Percentiles rank a stretch among this genome's conserved stretches.
Evolutionary conservation across 2,113 vertebrate species (phyloP).

Genomic region (Micromys minutus): DNA sequence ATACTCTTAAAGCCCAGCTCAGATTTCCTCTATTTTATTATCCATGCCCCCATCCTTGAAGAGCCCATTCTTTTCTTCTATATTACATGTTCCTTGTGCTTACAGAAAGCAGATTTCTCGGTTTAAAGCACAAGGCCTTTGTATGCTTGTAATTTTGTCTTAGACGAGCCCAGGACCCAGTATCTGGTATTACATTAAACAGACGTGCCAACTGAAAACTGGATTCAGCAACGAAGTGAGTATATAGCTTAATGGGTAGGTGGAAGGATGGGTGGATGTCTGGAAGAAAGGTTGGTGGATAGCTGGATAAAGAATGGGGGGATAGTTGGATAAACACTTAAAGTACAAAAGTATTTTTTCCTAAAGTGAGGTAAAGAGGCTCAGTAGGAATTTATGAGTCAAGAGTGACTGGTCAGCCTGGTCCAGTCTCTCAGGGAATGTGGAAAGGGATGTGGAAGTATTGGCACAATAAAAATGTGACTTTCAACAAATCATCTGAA

Average conservation of each 20-base stretch:
- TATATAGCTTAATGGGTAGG: not conserved
- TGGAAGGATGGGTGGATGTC: too few species aligned
- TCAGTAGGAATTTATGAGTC: not conserved
- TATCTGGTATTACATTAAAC: not conserved
- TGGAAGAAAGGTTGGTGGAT: too few species aligned
- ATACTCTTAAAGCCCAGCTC: not conserved
- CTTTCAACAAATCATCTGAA: not conserved
- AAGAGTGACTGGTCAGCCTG: not conserved
- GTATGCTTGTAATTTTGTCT: not conserved
- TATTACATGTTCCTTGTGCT: not conserved
- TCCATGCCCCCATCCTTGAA: not conserved
- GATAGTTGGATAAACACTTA: not conserved
- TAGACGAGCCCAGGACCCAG: not conserved
- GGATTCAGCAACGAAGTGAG: not conserved
- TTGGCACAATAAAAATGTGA: not conserved
- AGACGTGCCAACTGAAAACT: not conserved
- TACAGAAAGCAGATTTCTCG: not conserved
- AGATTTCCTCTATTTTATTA: not conserved
- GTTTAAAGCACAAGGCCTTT: not conserved
- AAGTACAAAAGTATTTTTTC: not conserved
- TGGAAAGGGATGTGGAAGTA: not conserved
- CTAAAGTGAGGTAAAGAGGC: not conserved
- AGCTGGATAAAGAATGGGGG: too few species aligned
- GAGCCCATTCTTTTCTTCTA: not conserved
- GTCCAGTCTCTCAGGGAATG: not conserved